Percentiles rank a stretch among this genome's conserved stretches.
Conservation (phyloP, 2,797 vertebrate species). For the Psittacula derbiana region DNA sequence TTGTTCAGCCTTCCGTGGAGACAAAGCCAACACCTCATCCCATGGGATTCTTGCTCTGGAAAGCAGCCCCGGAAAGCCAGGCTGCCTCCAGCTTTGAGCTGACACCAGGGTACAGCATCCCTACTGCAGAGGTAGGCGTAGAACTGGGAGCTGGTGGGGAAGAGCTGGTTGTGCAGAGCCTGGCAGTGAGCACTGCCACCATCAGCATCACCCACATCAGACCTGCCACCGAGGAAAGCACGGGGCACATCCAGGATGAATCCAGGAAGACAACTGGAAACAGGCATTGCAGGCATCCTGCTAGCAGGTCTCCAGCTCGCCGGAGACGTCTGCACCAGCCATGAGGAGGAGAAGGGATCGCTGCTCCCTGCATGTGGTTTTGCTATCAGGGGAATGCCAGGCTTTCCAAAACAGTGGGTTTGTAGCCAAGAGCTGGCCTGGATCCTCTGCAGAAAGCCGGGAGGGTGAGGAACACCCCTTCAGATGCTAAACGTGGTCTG, state of each 20-base stretch:
- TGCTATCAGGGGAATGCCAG: background rate
- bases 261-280: background rate
- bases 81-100: background rate
- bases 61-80: background rate
- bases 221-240: accelerated
- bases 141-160: background rate
- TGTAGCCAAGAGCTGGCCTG: background rate
- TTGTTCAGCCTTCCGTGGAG: background rate
- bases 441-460: background rate
- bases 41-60: background rate
- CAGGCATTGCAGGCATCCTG: background rate
- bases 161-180: background rate
- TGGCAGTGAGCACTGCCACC: background rate
- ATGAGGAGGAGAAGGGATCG: background rate
- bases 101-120: background rate
- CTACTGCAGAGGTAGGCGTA: background rate
- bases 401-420: background rate
- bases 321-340: background rate
- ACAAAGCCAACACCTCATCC: background rate
- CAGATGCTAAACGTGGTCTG: background rate
- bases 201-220: background rate
- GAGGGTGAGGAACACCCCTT: background rate
- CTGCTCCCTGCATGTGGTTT: background rate
- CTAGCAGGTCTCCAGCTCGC: background rate
- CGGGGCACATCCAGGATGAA: background rate